Conservation (phyloP, 2,888 invertebrate species). For the Seira musarum region DNA sequence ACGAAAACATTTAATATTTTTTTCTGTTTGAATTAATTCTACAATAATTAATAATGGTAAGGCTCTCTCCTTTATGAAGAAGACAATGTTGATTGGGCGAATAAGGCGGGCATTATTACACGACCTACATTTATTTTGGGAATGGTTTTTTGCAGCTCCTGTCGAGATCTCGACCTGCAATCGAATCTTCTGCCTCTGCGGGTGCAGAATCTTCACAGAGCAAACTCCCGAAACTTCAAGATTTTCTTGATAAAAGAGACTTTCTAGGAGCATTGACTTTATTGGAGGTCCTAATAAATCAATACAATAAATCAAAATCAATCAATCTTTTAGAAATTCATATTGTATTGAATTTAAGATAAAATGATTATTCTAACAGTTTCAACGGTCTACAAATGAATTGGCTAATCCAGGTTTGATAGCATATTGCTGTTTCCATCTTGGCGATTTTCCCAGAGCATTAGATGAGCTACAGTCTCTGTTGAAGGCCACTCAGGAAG, state of each 20-base stretch:
- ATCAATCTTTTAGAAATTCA: neutral
- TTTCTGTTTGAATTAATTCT: too few species aligned
- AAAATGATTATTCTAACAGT: constrained; percentile 33
- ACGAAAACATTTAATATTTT: too few species aligned
- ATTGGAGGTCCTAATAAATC: constrained; percentile 80
- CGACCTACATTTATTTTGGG: neutral
- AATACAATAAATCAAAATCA: neutral
- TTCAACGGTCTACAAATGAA: constrained; percentile 76
- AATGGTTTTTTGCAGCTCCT: constrained; percentile 59
- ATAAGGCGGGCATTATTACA: neutral
- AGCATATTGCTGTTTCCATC: constrained; percentile 95
- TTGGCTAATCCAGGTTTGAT: constrained; percentile 76
- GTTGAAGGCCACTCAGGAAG: constrained; percentile 74
- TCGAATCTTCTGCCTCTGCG: constrained; percentile 41
- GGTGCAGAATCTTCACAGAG: constrained; percentile 36
- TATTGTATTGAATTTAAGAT: neutral
- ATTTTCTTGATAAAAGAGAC: constrained; percentile 90
- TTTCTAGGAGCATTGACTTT: constrained; percentile 95
- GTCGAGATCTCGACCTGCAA: constrained; percentile 64
- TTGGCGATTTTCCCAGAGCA: constrained; percentile 92
- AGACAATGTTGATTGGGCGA: neutral
- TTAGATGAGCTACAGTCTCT: constrained; percentile 81
- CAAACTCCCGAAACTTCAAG: constrained; percentile 86
- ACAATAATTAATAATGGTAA: neutral
- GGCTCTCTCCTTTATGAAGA: too few species aligned